Percentiles rank a stretch among this genome's conserved stretches.
phyloP scores from a whole-genome alignment of 2,797 vertebrate species.

The Acrossocheilus wenchowensis region DNA sequence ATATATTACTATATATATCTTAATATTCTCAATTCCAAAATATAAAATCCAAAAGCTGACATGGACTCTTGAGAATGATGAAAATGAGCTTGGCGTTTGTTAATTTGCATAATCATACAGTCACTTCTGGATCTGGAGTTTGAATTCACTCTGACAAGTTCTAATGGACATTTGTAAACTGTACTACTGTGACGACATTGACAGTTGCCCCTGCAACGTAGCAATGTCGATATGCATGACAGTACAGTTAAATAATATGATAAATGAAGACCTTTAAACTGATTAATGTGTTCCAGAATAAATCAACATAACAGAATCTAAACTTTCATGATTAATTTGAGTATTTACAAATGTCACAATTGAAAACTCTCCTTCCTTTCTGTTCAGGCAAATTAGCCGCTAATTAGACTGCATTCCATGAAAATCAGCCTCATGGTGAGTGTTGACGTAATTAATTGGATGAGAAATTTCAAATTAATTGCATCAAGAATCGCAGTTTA shows the following conservation, averaged over 20 bases:
- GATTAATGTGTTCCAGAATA: conserved; percentile 74
- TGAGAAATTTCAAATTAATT: conserved; percentile 80
- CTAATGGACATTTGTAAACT: background rate
- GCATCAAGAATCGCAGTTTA: conserved; percentile 64
- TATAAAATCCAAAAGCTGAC: background rate
- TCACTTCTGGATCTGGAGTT: background rate
- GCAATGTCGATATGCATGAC: conserved; percentile 65
- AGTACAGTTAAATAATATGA: conserved; percentile 12
- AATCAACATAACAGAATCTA: conserved; percentile 74
- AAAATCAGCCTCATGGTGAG: conserved; percentile 70
- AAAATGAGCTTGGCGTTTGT: background rate
- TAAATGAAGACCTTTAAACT: conserved; percentile 18
- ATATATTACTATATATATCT: background rate
- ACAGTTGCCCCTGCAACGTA: conserved; percentile 59
- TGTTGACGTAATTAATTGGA: conserved; percentile 79
- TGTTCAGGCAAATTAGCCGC: conserved; percentile 74
- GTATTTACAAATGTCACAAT: conserved; percentile 77
- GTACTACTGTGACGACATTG: background rate
- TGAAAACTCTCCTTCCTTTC: conserved; percentile 65
- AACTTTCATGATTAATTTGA: conserved; percentile 72
- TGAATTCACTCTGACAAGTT: conserved; percentile 14
- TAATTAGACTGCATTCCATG: conserved; percentile 79
- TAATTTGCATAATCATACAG: background rate
- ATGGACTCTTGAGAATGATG: background rate
- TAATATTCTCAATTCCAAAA: background rate